Evolutionary conservation across 1,140 invertebrate genomes (phyloP).

Genomic region (Neelides sp.): DNA sequence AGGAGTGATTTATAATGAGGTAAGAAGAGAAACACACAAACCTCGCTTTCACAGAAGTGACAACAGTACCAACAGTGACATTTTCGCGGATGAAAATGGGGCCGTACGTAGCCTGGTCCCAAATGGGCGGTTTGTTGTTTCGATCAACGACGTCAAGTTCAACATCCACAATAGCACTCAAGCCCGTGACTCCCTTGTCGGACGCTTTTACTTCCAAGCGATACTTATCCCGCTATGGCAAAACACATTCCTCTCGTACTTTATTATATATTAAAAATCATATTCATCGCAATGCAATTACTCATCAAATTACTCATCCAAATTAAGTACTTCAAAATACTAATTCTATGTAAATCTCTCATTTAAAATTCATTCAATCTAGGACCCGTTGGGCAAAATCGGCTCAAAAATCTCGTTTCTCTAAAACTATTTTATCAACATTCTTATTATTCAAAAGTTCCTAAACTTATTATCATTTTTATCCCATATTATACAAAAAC

Average conservation of each 20-base stretch:
- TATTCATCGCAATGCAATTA: no score
- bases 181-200: conserved; percentile 72
- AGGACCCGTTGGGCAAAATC: no score
- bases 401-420: no score
- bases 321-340: no score
- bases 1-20: neutral
- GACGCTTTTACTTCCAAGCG: conserved; percentile 82
- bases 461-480: no score
- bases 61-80: conserved; percentile 91
- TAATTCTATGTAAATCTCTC: no score
- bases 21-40: conserved; percentile 56
- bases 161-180: conserved; percentile 84
- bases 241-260: conserved; percentile 11
- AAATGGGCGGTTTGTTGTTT: conserved; percentile 77
- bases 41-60: conserved; percentile 92
- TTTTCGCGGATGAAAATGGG: conserved; percentile 94
- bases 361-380: no score
- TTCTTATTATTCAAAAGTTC: no score
- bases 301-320: no score
- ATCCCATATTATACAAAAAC: no score
- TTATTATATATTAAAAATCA: conserved; percentile 4
- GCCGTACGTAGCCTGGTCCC: conserved; percentile 83
- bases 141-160: conserved; percentile 91
- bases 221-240: conserved; percentile 78
- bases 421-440: no score